Evolutionary conservation across 2,113 vertebrate species (phyloP).

Genomic region (Scalopus aquaticus): DNA sequence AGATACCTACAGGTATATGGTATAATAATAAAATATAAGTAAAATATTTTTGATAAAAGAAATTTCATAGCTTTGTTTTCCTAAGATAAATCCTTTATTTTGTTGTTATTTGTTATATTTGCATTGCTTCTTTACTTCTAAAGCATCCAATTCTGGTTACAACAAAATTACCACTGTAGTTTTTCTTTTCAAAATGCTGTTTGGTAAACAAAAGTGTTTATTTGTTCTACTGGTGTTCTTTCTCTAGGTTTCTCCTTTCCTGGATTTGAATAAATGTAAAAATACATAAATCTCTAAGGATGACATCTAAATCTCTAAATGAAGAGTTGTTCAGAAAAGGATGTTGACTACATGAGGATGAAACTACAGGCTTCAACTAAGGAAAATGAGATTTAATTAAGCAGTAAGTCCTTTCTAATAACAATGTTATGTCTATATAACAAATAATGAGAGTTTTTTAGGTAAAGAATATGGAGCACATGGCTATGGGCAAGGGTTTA

Average conservation of each 20-base stretch:
- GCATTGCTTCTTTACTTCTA: constrained; percentile 16
- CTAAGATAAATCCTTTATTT: not conserved
- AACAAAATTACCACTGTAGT: not conserved
- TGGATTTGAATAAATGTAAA: constrained; percentile 64
- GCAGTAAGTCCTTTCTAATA: constrained; percentile 45
- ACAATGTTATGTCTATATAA: not conserved
- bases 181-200: constrained; percentile 50
- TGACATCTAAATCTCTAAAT: constrained; percentile 58
- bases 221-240: constrained; percentile 47
- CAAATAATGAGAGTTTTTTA: constrained; percentile 53
- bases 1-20: not conserved
- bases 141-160: constrained; percentile 34
- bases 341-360: not conserved
- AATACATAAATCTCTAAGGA: constrained; percentile 61
- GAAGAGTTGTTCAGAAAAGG: constrained; percentile 12
- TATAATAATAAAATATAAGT: not conserved
- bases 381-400: constrained; percentile 43
- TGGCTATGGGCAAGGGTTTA: not conserved
- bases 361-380: constrained; percentile 5
- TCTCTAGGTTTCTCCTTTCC: constrained; percentile 3
- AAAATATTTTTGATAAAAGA: constrained; percentile 37
- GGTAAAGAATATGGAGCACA: constrained; percentile 45
- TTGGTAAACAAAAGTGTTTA: constrained; percentile 50
- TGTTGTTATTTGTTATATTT: not conserved
- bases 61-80: not conserved